phyloP scores from a whole-genome alignment of 2,113 vertebrate species.

The Onychorhynchus coronatus region DNA sequence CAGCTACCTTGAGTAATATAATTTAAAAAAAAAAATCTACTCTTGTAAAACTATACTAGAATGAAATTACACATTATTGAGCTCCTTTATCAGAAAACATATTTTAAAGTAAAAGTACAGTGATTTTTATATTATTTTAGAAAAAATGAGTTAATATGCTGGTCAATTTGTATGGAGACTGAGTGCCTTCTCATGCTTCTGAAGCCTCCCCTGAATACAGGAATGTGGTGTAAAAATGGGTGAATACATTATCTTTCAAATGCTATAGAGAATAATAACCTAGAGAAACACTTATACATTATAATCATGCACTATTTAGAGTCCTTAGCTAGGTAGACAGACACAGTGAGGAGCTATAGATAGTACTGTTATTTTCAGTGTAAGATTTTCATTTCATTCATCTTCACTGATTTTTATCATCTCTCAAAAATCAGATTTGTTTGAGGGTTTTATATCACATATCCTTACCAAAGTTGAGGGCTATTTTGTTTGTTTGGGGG shows the following conservation, averaged over 20 bases:
- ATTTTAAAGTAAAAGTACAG: background rate
- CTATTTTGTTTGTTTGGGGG: background rate
- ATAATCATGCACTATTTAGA: conserved; percentile 28
- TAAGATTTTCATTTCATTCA: background rate
- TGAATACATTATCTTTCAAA: conserved; percentile 7
- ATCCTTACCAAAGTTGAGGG: background rate
- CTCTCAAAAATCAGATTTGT: background rate
- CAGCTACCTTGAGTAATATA: background rate
- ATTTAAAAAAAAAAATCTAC: conserved; percentile 2
- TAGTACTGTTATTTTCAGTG: conserved; percentile 18
- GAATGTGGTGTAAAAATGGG: background rate
- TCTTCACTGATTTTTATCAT: background rate
- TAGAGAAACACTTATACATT: background rate
- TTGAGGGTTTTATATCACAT: background rate
- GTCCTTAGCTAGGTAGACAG: background rate
- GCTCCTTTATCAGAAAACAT: conserved; percentile 19
- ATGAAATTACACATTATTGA: background rate
- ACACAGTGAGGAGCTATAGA: background rate
- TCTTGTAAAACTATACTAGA: background rate
- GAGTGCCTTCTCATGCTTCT: background rate
- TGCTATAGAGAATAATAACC: background rate
- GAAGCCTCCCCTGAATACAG: background rate
- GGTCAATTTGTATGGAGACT: background rate
- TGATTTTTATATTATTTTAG: background rate
- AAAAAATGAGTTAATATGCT: background rate